Percentiles rank a stretch among this genome's conserved stretches.
Conservation (phyloP, 2,113 vertebrate species). For the Struthio camelus region DNA sequence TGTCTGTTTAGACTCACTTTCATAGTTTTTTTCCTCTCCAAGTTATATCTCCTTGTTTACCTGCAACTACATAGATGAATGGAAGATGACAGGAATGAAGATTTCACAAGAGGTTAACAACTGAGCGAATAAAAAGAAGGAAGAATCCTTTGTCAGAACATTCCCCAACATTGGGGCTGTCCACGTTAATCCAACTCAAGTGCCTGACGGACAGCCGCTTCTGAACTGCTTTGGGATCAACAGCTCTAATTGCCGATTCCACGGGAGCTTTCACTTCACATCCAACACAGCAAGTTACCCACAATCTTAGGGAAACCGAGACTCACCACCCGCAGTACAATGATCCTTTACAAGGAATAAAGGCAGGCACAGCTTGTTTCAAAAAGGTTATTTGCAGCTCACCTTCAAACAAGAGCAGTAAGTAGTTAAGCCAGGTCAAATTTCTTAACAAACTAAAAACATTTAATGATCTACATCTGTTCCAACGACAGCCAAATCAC, state of each 20-base stretch:
- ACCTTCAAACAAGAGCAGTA: neutral
- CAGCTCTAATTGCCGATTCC: neutral
- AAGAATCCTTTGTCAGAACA: neutral
- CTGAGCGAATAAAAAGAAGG: neutral
- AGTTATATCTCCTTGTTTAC: neutral
- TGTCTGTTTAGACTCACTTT: neutral
- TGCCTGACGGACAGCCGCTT: neutral
- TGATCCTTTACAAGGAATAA: neutral
- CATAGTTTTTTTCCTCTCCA: neutral
- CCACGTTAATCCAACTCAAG: neutral
- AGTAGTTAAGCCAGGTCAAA: neutral
- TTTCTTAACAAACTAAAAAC: neutral
- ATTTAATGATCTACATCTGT: neutral
- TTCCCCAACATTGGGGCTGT: neutral
- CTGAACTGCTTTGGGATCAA: neutral
- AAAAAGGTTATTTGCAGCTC: neutral
- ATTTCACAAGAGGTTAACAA: neutral
- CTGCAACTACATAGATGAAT: neutral
- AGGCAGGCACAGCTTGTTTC: neutral
- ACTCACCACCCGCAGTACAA: too few relatives aligned
- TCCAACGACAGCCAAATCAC: neutral
- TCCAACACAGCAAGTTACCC: accelerated
- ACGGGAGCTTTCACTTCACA: too few relatives aligned
- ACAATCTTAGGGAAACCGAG: neutral
- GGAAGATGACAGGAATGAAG: neutral